Base-by-base conservation (phyloP, 2,797 vertebrate genomes). In the Pangasius djambal region DNA sequence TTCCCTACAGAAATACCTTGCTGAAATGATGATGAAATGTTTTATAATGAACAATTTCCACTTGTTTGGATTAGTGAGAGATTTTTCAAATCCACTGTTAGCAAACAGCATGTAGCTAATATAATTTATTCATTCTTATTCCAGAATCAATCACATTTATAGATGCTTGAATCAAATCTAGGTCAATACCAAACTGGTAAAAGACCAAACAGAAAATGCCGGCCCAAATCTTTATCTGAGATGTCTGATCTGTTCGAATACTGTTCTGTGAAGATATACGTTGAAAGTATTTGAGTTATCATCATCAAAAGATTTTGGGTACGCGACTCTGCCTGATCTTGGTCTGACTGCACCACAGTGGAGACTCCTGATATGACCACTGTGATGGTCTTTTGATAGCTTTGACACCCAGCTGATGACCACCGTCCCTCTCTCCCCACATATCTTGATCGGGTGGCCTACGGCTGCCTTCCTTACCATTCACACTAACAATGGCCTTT, bases 311-410 rank as follows among this genome's bases (percentile, higher is more conserved):
- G 12, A n/a, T 65, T 83, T 65, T 18, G 28, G 59, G 25, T 67
- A 12, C 13, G 20, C 15, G 0, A n/a, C 48, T 31, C 13, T 79
- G 52, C 12, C 61, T 65, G 83, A 52, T 70, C 57, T 55, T 75
- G 40, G 18, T 13, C 34, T 44, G 69, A n/a, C 28, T 48, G 50
- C 52, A 69, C 50, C 44, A 78, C 50, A 44, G 55, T 44, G 5
- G n/a, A 82, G 61, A 72, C 78, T 88, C 81, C 67, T 90, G 91
- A 90, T 91, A 93, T 93, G 94, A 94, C 94, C 91, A 93, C 94
- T 93, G 90, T 94, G 94, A 96, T 95, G 95, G 94, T 93, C 94
- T 95, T 95, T 95, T 95, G 94, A 96, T 96, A 93, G 94, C 93
- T 91, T 96, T 93, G 92, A 96, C 94, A 93, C 94, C 93, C 90